These are phyloP conservation scores for Streptopelia turtur DNA, from an alignment of 2,797 vertebrate genomes.

Conservation along the genomic window DNA sequence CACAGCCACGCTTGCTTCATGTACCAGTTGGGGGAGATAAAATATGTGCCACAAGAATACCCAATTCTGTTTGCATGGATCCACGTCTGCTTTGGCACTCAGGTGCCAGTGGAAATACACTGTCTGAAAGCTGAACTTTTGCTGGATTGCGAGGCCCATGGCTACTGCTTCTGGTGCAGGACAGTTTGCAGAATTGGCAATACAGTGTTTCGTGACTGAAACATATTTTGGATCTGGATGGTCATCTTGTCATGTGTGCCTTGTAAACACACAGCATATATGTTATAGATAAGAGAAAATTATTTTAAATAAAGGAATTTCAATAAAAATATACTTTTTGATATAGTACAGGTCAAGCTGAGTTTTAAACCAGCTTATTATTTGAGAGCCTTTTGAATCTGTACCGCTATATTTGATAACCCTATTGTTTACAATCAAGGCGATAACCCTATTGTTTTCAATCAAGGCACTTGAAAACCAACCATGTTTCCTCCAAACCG, in stretches of 20 bases:
- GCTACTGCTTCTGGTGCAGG: not conserved
- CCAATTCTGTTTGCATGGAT: not conserved
- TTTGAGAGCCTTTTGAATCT: not conserved
- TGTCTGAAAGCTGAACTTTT: not conserved
- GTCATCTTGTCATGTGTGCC: not conserved
- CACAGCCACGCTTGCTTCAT: not conserved
- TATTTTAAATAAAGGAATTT: not conserved
- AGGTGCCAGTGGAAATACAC: not conserved
- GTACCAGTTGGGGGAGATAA: not conserved
- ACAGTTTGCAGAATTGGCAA: not conserved
- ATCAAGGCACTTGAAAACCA: not conserved
- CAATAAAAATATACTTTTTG: not conserved
- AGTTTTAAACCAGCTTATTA: not conserved
- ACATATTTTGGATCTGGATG: fast-evolving
- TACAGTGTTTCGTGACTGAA: not conserved
- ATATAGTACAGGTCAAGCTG: not conserved
- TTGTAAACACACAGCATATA: not conserved
- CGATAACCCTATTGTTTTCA: not conserved
- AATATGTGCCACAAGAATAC: not conserved
- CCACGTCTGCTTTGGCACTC: not conserved
- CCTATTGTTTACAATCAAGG: not conserved
- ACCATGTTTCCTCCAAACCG: not conserved
- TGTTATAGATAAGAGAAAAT: not conserved
- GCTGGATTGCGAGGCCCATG: not conserved
- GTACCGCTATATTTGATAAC: not conserved